A percentile compares a stretch with the other conserved stretches of the same genome.
Conservation (phyloP, 2,888 invertebrate species). For the Spatulosminthurus flaviceps region DNA sequence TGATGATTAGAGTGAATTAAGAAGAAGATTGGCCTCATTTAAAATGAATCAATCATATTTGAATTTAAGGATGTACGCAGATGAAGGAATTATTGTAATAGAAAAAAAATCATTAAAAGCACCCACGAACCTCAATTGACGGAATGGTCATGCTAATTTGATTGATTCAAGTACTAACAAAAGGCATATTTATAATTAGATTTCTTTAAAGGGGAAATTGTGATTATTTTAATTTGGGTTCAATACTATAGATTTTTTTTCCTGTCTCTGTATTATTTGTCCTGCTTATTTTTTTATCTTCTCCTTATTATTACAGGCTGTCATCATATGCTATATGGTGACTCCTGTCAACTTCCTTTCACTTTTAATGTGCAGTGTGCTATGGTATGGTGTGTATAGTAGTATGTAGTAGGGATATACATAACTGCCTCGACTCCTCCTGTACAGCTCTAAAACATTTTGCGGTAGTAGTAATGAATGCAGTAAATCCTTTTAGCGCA, state of each 20-base stretch:
- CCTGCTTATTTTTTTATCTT: too few relatives aligned
- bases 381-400: background rate
- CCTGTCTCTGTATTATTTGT: background rate
- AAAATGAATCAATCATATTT: too few relatives aligned
- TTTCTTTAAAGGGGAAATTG: background rate
- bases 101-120: background rate
- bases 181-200: background rate
- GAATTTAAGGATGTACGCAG: too few relatives aligned
- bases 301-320: too few relatives aligned
- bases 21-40: too few relatives aligned
- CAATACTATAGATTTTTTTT: background rate
- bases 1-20: too few relatives aligned
- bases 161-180: background rate
- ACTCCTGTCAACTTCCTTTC: constrained; percentile 35
- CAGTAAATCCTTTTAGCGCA: background rate
- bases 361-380: constrained; percentile 9
- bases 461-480: too few relatives aligned
- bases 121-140: background rate
- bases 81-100: background rate
- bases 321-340: constrained; percentile 18
- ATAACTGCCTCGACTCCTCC: too few relatives aligned
- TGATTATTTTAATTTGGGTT: background rate
- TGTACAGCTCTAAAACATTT: too few relatives aligned
- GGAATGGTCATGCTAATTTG: background rate
- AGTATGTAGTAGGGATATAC: too few relatives aligned